Base-by-base conservation (phyloP, 2,797 vertebrate genomes). In the Intellagama lesueurii region DNA sequence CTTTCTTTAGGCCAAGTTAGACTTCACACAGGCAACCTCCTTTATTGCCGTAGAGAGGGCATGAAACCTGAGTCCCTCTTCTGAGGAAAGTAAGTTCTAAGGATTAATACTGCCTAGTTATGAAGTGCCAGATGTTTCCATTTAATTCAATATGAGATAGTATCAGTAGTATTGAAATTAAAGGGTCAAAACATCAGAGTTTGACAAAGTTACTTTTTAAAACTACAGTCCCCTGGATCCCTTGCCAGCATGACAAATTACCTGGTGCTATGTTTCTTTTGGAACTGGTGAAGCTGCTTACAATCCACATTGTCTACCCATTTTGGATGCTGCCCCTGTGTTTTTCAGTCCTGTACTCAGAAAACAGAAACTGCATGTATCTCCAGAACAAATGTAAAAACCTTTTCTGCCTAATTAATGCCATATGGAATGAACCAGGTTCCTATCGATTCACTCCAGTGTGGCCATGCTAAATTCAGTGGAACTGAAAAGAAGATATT, bases 1-100 rank as follows among this genome's bases (percentile, higher is more conserved):
- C 6, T 0, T 73, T 87, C 75, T 69, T 72, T 5, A 56, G 70
- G 49, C 19, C 73, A 35, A 79, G 44, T 64, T 44, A 64, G 22
- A 87, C 88, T 82, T 75, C 24, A 79, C 79, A 73, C 52, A 87
- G 83, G 60, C 24, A 28, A 26, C 11, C 68, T 49, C 86, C 80
- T 90, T 30, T 75, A 56, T 2, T 64, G 68, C n/a, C 22, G 83
- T 30, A 0, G 26, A 80, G 73, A 60, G 26, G n/a, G 32, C 35
- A 26, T 9, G 24, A 83, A 76, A 32, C 22, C 7, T 35, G 8
- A 11, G 24, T 16, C n/a, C 79, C 60, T 81, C 60, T 56, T 56
- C 60, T 81, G 32, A 81, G 32, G 5, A 24, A 14, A 2, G 49
- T 22, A n/a, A 80, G 78, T n/a, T n/a, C 30, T 19, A 80, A 19